These are phyloP conservation scores for Lithodes maja DNA, from an alignment of 2,888 invertebrate genomes.

Conservation along the genomic window DNA sequence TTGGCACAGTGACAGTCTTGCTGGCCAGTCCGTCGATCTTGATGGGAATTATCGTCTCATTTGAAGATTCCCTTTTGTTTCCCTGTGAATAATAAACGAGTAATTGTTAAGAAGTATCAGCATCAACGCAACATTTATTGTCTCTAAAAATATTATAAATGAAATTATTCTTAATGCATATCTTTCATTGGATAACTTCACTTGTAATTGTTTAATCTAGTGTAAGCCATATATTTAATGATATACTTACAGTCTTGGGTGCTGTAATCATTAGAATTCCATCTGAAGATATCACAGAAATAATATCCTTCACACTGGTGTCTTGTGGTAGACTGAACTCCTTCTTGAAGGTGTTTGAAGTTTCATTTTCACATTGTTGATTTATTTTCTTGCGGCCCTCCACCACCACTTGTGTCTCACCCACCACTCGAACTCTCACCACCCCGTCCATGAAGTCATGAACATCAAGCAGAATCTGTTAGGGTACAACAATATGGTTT, in stretches of 20 bases:
- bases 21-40: background rate
- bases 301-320: conserved; percentile 18
- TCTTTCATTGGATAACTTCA: background rate
- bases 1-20: background rate
- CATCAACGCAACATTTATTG: background rate
- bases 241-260: conserved; percentile 22
- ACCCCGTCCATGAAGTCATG: conserved; percentile 62
- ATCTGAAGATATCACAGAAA: conserved; percentile 30
- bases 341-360: conserved; percentile 39
- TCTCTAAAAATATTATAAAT: background rate
- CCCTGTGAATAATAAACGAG: background rate
- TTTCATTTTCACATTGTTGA: too few relatives aligned
- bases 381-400: conserved; percentile 31
- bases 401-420: conserved; percentile 53
- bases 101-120: background rate
- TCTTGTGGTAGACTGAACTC: conserved; percentile 53
- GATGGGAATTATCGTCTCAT: background rate
- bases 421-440: conserved; percentile 53
- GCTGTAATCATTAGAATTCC: conserved; percentile 36
- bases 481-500: too few relatives aligned
- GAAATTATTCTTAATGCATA: background rate
- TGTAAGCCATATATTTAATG: too few relatives aligned
- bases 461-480: conserved; percentile 62
- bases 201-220: background rate
- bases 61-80: background rate